Evolutionary conservation across 2,113 vertebrate genomes (phyloP).

Genomic region (Montifringilla adamsi): DNA sequence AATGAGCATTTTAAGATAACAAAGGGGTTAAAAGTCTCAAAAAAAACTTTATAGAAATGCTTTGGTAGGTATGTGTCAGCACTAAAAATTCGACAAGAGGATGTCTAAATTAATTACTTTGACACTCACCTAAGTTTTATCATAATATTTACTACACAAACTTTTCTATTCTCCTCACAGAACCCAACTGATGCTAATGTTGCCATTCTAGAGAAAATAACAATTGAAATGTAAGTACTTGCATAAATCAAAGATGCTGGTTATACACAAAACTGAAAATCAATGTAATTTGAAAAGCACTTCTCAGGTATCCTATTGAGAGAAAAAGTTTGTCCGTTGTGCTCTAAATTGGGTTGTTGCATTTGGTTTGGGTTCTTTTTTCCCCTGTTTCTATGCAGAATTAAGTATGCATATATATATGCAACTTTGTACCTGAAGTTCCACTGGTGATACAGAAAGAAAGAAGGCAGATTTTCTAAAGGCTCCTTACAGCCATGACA

Average conservation of each 20-base stretch:
- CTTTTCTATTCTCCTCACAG: background rate
- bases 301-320: background rate
- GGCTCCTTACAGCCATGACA: background rate
- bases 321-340: background rate
- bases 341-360: background rate
- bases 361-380: background rate
- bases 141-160: background rate
- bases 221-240: background rate
- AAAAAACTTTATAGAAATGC: background rate
- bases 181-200: background rate
- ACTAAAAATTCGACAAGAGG: background rate
- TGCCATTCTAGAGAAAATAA: background rate
- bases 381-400: background rate
- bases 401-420: background rate
- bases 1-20: background rate
- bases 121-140: background rate
- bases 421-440: background rate
- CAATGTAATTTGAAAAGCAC: background rate
- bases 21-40: background rate
- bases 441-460: background rate
- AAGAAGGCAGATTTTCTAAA: background rate
- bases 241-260: background rate
- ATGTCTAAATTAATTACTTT: background rate
- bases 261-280: background rate
- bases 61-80: background rate